phyloP scores from a whole-genome alignment of 2,888 invertebrate genomes.

The Heliconius hortense region DNA sequence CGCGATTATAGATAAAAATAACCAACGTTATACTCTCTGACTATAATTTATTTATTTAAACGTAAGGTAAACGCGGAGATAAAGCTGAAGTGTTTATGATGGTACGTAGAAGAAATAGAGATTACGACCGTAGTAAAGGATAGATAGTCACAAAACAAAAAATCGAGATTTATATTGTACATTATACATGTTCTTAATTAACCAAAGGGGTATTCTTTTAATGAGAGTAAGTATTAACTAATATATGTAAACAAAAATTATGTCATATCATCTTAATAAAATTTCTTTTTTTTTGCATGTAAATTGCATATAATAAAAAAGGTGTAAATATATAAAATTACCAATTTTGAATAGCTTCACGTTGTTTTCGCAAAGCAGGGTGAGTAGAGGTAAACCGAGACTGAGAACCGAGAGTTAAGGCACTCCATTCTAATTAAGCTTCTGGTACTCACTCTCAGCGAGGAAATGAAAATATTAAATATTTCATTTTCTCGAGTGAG shows the following conservation, averaged over 20 bases:
- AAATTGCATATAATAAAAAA: no score
- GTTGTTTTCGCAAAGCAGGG: no score
- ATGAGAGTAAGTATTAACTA: background rate
- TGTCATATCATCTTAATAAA: background rate
- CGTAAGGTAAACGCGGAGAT: conserved; percentile 49
- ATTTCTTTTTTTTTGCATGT: background rate
- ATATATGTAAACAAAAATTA: background rate
- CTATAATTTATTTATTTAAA: conserved; percentile 65
- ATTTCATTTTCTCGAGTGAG: background rate
- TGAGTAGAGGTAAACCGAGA: no score
- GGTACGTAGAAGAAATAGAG: conserved; percentile 48
- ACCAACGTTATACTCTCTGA: conserved; percentile 65
- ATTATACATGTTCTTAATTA: conserved; percentile 14
- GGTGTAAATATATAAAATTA: no score
- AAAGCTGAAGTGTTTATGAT: conserved; percentile 52
- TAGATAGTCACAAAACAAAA: conserved; percentile 41
- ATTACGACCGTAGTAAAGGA: conserved; percentile 46
- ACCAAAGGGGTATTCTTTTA: background rate
- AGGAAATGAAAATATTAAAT: background rate
- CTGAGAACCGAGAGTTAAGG: no score
- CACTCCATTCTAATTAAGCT: no score
- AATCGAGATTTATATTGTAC: conserved; percentile 34
- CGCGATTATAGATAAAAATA: conserved; percentile 80
- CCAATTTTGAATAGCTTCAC: no score
- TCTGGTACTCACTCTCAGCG: no score